Base-by-base conservation (phyloP, 2,797 vertebrate species). In the Amblyraja radiata region DNA sequence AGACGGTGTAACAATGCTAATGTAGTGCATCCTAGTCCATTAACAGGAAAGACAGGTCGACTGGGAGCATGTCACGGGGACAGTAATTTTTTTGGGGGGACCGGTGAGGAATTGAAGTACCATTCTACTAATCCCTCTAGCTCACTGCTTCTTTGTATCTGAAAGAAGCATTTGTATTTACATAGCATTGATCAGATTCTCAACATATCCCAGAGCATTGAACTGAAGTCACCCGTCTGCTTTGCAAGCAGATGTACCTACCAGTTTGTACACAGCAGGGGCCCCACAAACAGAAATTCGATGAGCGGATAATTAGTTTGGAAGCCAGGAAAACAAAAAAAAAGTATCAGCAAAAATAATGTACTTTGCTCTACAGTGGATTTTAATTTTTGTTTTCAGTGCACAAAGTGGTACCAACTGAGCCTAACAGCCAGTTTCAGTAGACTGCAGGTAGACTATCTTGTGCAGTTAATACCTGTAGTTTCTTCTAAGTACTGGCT, bases 251-350 rank as follows among this genome's bases (percentile, higher is more conserved):
- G 23, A 54, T 11, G 4, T 9, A 28, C 3, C 81, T 61, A 58
- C 16, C 54, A 13, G 54, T 61, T 84, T 61, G 10, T 28, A 11
- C 54, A 84, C 10, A 84, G 81, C 25, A 61, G n/a, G 54, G 54
- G 28, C 54, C 46, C 25, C 23, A n/a, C 81, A 84, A n/a, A 61
- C 54, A n/a, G 81, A 84, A 84, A 84, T 84, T 84, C 58, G 84
- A 58, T n/a, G 81, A n/a, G 9, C 11, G 63, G 54, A 61, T 61
- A 61, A 14, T 61, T 84, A 23, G 81, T 58, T 61, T 84, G 46
- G 54, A 84, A 84, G 25, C 54, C 58, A 6, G 10, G 46, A 54
- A 25, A 58, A 10, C 46, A 6, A n/a, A n/a, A 16, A 21, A 58
- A 3, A 3, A 9, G 9, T 58, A 84, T 58, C 81, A 13, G 54